These are phyloP conservation scores for Eptatretus burgeri DNA, from an alignment of 2,113 vertebrate genomes.

Conservation along the genomic window DNA sequence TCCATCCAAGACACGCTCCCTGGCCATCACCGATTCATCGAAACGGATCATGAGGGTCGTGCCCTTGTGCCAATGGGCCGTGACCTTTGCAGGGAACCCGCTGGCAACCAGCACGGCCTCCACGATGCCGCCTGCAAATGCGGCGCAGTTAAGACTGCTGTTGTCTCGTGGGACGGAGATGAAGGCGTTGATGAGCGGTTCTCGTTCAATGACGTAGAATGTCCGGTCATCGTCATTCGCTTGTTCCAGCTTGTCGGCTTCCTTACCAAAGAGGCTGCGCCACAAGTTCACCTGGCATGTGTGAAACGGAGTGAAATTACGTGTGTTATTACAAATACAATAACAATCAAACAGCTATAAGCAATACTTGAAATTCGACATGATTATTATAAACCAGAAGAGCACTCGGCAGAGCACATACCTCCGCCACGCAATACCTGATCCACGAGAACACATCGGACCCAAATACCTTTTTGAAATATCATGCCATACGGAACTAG, in stretches of 20 bases:
- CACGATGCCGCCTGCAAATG: conserved; percentile 52
- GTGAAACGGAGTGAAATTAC: conserved; percentile 12
- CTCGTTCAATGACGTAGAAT: conserved; percentile 70
- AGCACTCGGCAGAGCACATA: too few relatives aligned
- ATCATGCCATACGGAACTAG: too few relatives aligned
- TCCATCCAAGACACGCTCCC: conserved; percentile 50
- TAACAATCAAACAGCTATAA: not conserved
- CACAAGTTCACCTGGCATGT: conserved; percentile 29
- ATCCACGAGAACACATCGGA: too few relatives aligned
- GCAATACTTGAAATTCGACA: not conserved
- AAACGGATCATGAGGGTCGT: conserved; percentile 95
- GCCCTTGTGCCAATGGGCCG: conserved; percentile 76
- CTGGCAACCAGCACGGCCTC: conserved; percentile 53
- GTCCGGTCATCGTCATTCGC: conserved; percentile 73
- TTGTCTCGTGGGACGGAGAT: conserved; percentile 73
- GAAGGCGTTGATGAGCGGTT: conserved; percentile 53
- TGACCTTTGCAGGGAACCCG: conserved; percentile 65
- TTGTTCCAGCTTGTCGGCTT: conserved; percentile 71
- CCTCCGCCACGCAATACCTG: too few relatives aligned
- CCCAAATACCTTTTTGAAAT: too few relatives aligned
- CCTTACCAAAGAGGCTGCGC: conserved; percentile 57
- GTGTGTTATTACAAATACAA: conserved; percentile 9
- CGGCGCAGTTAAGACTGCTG: conserved; percentile 69
- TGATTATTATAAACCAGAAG: too few relatives aligned
- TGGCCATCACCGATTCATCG: conserved; percentile 44